Percentiles rank a stretch among this genome's conserved stretches.
Conservation (phyloP, 2,888 invertebrate species). For the Oscheius myriophilus region DNA sequence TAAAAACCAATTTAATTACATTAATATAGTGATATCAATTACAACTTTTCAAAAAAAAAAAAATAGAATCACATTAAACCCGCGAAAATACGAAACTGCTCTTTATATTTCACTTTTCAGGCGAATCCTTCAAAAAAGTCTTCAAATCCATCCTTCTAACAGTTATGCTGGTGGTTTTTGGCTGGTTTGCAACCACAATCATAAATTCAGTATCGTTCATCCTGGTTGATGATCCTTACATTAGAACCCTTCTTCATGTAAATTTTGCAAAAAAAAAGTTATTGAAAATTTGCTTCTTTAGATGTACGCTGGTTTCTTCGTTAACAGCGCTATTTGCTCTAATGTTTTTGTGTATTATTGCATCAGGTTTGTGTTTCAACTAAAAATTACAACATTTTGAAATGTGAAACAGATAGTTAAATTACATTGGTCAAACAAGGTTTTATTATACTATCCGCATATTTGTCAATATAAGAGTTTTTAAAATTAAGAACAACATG, state of each 20-base stretch:
- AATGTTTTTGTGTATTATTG: constrained; percentile 10
- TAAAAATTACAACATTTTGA: too few relatives aligned
- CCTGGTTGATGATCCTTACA: background rate
- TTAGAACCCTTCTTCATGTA: background rate
- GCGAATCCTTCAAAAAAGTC: background rate
- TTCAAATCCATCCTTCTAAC: constrained; percentile 6
- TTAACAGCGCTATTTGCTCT: constrained; percentile 3
- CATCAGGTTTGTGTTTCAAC: background rate
- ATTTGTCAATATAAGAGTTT: too few relatives aligned
- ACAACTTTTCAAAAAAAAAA: too few relatives aligned
- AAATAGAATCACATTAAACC: too few relatives aligned
- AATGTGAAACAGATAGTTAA: too few relatives aligned
- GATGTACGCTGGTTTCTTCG: constrained; percentile 13
- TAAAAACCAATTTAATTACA: too few relatives aligned
- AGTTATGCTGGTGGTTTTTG: constrained; percentile 2
- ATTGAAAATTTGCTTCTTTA: background rate
- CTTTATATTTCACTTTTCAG: background rate
- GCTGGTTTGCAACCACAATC: constrained; percentile 4
- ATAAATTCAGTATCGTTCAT: background rate
- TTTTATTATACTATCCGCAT: too few relatives aligned
- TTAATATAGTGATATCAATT: too few relatives aligned
- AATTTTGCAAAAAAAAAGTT: too few relatives aligned
- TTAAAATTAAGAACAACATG: too few relatives aligned
- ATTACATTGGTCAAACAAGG: too few relatives aligned
- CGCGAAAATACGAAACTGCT: too few relatives aligned